A percentile compares a stretch with the other conserved stretches of the same genome.
phyloP scores from a whole-genome alignment of 2,888 invertebrate species.

The Hoplodrina ambigua region DNA sequence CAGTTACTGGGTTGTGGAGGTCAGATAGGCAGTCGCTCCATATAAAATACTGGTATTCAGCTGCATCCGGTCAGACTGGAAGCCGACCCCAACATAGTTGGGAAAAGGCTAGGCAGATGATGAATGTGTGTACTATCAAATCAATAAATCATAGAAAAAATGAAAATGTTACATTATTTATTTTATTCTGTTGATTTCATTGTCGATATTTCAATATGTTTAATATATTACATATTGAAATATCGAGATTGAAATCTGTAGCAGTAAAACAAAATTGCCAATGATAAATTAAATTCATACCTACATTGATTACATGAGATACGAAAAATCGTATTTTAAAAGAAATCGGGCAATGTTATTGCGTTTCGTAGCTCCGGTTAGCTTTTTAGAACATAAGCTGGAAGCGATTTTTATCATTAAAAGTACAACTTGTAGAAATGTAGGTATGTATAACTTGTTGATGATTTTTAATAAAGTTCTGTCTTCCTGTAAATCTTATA shows the following conservation, averaged over 20 bases:
- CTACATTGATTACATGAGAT: slow-evolving; percentile 46
- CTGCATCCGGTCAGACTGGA: too few relatives aligned
- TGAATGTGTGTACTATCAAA: background rate
- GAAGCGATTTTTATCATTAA: slow-evolving; percentile 4
- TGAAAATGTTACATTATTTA: background rate
- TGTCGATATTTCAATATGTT: slow-evolving; percentile 12
- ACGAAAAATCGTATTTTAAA: slow-evolving; percentile 65
- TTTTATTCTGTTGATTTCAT: background rate
- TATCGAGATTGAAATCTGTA: too few relatives aligned
- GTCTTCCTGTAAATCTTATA: too few relatives aligned
- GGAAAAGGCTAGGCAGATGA: too few relatives aligned
- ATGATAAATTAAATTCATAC: slow-evolving; percentile 43
- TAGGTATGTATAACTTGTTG: background rate
- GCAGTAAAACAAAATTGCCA: slow-evolving; percentile 37
- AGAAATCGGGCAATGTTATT: slow-evolving; percentile 62
- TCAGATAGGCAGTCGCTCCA: too few relatives aligned
- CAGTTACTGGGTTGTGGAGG: too few relatives aligned
- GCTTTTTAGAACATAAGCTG: slow-evolving; percentile 11
- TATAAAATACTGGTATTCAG: too few relatives aligned
- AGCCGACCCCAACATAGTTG: too few relatives aligned
- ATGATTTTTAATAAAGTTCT: too few relatives aligned
- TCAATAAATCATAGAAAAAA: background rate
- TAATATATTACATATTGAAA: too few relatives aligned
- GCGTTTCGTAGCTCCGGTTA: slow-evolving; percentile 30
- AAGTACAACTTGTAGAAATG: background rate